Conservation (phyloP, 2,797 vertebrate species). For the Semotilus atromaculatus region DNA sequence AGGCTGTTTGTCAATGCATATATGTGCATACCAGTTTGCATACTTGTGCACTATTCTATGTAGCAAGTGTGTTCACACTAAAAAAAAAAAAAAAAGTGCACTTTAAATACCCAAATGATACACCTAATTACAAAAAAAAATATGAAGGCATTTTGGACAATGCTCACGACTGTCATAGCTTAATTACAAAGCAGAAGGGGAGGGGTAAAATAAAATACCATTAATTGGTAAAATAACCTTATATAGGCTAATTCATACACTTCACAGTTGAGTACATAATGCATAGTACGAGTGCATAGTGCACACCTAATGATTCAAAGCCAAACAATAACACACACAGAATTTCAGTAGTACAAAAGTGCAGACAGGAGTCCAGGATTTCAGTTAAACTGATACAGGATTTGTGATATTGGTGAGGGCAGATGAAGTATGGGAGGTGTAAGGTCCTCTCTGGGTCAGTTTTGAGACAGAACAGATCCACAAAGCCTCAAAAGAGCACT, state of each 20-base stretch:
- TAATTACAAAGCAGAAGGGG: neutral
- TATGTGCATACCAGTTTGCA: neutral
- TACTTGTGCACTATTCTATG: neutral
- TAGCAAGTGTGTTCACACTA: neutral
- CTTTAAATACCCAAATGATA: neutral
- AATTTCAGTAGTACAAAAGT: neutral
- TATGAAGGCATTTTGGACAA: neutral
- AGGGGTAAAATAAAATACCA: too few relatives aligned
- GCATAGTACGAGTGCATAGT: neutral
- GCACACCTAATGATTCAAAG: neutral
- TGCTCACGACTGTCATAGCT: neutral
- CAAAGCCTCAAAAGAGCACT: conserved; percentile 5
- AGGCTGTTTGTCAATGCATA: neutral
- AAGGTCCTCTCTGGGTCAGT: conserved; percentile 5
- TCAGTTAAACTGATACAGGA: neutral
- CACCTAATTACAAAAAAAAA: neutral
- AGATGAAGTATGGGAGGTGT: neutral
- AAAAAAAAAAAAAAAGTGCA: neutral
- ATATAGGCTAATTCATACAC: neutral
- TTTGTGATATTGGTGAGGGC: neutral
- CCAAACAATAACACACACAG: neutral
- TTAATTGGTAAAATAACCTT: neutral
- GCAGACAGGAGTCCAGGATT: neutral
- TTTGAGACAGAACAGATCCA: conserved; percentile 25
- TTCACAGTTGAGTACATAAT: neutral